Conservation (phyloP, 2,797 vertebrate genomes). For the Onychomys arenicola region DNA sequence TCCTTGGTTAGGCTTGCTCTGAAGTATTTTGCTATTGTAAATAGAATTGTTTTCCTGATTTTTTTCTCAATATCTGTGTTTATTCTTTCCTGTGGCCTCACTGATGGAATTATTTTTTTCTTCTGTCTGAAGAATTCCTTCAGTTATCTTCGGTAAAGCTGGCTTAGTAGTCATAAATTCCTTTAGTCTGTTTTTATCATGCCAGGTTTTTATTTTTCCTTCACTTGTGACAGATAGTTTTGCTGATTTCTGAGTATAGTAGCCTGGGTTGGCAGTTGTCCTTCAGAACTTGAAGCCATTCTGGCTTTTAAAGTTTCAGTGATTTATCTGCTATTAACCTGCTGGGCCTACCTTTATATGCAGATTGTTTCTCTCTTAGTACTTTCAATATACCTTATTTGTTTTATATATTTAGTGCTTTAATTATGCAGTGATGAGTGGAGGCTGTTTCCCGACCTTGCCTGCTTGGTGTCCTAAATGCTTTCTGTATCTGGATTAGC, state of each 20-base stretch:
- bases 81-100: not conserved
- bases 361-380: not conserved
- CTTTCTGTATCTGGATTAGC: not conserved
- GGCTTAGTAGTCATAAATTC: not conserved
- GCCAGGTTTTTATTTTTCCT: not conserved
- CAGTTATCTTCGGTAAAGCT: not conserved
- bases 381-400: not conserved
- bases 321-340: not conserved
- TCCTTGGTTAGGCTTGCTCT: not conserved
- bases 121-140: not conserved
- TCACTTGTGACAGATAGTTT: not conserved
- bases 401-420: not conserved
- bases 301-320: not conserved
- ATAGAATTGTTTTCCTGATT: not conserved
- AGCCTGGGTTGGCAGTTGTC: not conserved
- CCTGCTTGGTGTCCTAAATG: not conserved
- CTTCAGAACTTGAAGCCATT: not conserved
- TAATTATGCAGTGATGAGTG: not conserved
- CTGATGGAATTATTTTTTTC: not conserved
- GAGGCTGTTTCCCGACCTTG: not conserved
- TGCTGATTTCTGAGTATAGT: not conserved
- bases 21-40: not conserved
- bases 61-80: not conserved
- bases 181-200: not conserved
- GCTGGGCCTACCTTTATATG: not conserved